These are phyloP conservation scores for Grammomys dolichurus DNA, from an alignment of 2,113 vertebrate species.

Conservation along the genomic window DNA sequence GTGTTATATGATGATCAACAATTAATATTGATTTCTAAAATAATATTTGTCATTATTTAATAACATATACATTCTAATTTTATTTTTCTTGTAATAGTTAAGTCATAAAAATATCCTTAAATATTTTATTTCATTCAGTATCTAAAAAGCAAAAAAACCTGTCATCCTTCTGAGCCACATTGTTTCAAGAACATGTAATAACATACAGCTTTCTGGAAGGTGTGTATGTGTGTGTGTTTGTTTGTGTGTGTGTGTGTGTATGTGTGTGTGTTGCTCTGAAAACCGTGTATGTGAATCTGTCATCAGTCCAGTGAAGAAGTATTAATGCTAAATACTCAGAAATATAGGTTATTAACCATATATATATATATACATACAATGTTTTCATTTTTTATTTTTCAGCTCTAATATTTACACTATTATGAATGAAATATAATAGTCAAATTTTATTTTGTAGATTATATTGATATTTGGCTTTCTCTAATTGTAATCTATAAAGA, in stretches of 20 bases:
- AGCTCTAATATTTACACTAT: background rate
- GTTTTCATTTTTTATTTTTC: conserved; percentile 13
- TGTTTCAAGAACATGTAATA: background rate
- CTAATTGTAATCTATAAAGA: background rate
- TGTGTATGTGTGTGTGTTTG: background rate
- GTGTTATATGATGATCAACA: background rate
- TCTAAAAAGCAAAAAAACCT: background rate
- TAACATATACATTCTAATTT: background rate
- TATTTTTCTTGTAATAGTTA: conserved; percentile 7
- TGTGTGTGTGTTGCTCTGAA: background rate
- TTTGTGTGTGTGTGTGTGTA: background rate
- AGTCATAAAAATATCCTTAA: background rate
- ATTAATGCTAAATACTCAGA: conserved; percentile 16
- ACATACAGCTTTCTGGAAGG: background rate
- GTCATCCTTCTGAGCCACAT: background rate
- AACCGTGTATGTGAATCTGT: background rate
- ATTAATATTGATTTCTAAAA: conserved; percentile 1
- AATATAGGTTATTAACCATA: conserved; percentile 1
- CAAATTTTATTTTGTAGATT: conserved; percentile 5
- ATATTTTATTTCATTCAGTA: conserved; percentile 15
- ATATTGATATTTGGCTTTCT: background rate
- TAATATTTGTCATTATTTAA: conserved; percentile 28
- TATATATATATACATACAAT: background rate
- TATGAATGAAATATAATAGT: background rate
- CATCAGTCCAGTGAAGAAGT: background rate